phyloP scores from a whole-genome alignment of 2,888 invertebrate genomes.

The Allygus modestus region DNA sequence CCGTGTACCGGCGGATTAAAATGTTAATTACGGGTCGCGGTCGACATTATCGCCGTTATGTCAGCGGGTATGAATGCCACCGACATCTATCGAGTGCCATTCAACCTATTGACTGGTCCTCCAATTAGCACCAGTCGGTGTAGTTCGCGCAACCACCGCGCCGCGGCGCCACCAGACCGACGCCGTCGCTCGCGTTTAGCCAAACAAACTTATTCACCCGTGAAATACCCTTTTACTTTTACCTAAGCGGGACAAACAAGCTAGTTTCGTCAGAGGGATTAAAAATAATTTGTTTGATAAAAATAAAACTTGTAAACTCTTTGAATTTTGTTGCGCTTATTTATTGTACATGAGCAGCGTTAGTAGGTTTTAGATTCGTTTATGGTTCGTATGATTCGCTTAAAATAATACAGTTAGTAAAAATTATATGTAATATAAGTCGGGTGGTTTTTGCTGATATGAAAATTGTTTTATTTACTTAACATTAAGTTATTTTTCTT shows the following conservation, averaged over 20 bases:
- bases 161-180: not conserved
- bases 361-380: too few relatives aligned
- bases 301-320: too few relatives aligned
- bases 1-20: constrained; percentile 8
- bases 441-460: too few relatives aligned
- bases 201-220: not conserved
- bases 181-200: not conserved
- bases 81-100: constrained; percentile 36
- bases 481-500: too few relatives aligned
- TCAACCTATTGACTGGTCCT: constrained; percentile 5
- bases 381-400: too few relatives aligned
- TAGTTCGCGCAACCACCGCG: constrained; percentile 7
- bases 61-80: too few relatives aligned
- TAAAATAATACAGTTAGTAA: too few relatives aligned
- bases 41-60: constrained; percentile 22
- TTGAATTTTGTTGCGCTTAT: too few relatives aligned
- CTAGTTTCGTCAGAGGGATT: not conserved
- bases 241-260: not conserved
- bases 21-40: constrained; percentile 23
- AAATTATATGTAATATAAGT: too few relatives aligned
- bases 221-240: not conserved
- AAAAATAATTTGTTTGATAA: too few relatives aligned
- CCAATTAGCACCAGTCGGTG: not conserved
- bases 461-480: too few relatives aligned
- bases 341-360: too few relatives aligned